Base-by-base conservation (phyloP, 2,888 invertebrate genomes). In the Parnassius orleans region DNA sequence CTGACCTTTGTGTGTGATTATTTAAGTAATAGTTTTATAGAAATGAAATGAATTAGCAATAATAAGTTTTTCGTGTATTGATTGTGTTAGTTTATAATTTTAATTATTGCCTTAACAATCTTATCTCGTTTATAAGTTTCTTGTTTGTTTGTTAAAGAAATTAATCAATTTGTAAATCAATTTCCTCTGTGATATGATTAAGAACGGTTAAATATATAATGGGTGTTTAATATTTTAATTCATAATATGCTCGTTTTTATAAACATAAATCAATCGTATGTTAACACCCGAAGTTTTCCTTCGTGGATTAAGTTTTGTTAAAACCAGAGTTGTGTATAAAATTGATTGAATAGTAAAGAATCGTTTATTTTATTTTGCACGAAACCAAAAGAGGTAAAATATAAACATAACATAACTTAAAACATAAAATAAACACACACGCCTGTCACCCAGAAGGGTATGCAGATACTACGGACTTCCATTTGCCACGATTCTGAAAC, bases 141-240 rank as follows among this genome's bases (percentile, higher is more conserved):
- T 65, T 60, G 51, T 51, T 59, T 63, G 54, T 66, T 66, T 66
- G 57, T 63, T 68, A 68, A 66, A 70, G 76, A 76, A 73, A 64
- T 77, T 66, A 77, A 80, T 80, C 71, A 80, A 79, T 75, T 76
- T 68, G 77, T 67, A 65, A 60, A 76, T 71, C 74, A 78, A 81
- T 80, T 71, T 81, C 79, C 80, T 82, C 89, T 90, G 90, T 90
- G 90, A 90, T 90, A 90, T 81, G 77, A 82, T 81, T 81, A 78
- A 73, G 44, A 54, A 42, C 51, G 51, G 14, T 19, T 52, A 42
- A 41, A 50, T 48, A 53, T 50, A 48, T 58, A 54, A 51, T 51
- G 51, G 58, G 46, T 24, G 43, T n/a, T 58, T 11, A 51, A 10
- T 12, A 43, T 5, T 57, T 46, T 57, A 12, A 19, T 43, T n/a